Evolutionary conservation across 2,113 vertebrate species (phyloP).

Genomic region (Oostethus manadensis): DNA sequence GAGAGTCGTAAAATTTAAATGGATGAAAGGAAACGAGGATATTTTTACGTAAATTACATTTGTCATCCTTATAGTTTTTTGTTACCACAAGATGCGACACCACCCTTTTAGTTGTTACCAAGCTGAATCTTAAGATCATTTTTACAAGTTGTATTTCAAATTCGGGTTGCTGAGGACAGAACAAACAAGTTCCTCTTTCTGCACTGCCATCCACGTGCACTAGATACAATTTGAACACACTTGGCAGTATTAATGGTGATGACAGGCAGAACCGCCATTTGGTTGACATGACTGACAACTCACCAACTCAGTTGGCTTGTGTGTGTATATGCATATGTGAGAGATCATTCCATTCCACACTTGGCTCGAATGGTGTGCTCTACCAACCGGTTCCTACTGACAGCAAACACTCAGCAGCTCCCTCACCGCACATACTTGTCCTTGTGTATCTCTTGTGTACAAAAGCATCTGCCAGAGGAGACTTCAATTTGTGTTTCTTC

Average conservation of each 20-base stretch:
- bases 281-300: conserved; percentile 16
- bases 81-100: neutral
- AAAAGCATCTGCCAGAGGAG: neutral
- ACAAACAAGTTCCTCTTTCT: neutral
- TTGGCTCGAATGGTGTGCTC: conserved; percentile 23
- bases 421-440: conserved; percentile 12
- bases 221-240: neutral
- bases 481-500: conserved; percentile 1
- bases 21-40: neutral
- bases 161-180: neutral
- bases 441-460: neutral
- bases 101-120: neutral
- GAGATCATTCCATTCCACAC: conserved; percentile 45
- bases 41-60: neutral
- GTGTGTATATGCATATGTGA: conserved; percentile 17
- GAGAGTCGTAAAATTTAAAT: too few relatives aligned
- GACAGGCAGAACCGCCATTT: conserved; percentile 14
- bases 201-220: neutral
- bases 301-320: neutral
- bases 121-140: neutral
- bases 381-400: conserved; percentile 47
- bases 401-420: conserved; percentile 22
- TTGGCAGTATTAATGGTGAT: conserved; percentile 3
- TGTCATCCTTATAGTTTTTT: neutral
- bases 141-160: neutral